phyloP scores from a whole-genome alignment of 64 coral and sea anemone species.

The Catalaphyllia jardinei region DNA sequence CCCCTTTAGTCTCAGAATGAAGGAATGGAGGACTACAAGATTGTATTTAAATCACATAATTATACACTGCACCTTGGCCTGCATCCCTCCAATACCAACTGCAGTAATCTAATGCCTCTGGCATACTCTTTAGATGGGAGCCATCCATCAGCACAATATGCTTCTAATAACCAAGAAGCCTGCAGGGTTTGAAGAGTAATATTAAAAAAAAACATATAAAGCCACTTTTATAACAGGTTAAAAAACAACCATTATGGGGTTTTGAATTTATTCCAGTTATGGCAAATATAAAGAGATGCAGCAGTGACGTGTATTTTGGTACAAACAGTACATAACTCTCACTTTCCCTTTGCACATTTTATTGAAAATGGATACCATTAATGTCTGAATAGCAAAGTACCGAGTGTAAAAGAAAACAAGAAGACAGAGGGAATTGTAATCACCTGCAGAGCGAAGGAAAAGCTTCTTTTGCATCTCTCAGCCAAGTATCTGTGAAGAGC shows the following conservation, averaged over 20 bases:
- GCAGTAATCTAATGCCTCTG: slow-evolving; percentile 76
- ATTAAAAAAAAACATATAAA: no score
- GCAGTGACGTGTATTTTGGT: no score
- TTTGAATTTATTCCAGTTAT: no score
- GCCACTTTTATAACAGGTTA: no score
- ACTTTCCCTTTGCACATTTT: no score
- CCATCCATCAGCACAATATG: slow-evolving; percentile 96
- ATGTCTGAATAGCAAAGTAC: no score
- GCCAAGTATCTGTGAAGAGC: slow-evolving; percentile 88
- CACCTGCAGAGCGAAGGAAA: slow-evolving; percentile 93
- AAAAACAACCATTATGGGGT: no score
- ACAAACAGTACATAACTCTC: no score
- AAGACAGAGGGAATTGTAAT: background rate
- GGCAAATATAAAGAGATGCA: no score
- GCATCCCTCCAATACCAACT: slow-evolving; percentile 74
- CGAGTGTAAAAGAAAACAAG: no score
- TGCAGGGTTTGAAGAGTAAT: background rate
- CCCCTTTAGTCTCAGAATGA: no score
- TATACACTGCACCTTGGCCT: slow-evolving; percentile 77
- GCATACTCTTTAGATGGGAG: slow-evolving; percentile 83
- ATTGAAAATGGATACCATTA: background rate
- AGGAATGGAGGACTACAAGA: background rate
- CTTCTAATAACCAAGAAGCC: slow-evolving; percentile 90
- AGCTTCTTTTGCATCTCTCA: slow-evolving; percentile 82
- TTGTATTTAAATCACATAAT: background rate